Base-by-base conservation (phyloP, 2,888 invertebrate genomes). In the Xylota sylvarum region DNA sequence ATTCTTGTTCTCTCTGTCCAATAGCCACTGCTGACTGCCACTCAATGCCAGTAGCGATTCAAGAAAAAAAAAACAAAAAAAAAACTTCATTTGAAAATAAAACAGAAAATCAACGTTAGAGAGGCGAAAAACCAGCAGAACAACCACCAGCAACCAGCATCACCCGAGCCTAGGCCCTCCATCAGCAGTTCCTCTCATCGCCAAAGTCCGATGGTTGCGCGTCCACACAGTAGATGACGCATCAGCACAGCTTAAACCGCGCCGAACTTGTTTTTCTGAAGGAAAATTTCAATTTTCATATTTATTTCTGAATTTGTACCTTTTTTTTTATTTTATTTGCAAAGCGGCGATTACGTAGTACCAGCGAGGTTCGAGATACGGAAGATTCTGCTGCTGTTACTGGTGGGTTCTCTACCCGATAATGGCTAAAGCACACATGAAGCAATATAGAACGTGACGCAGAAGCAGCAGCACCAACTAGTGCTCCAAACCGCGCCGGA, bases 401-500 rank as follows among this genome's bases (percentile, higher is more conserved):
- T 40, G 35, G 5, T 37, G 60, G 60, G 35, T 32, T 55, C 30
- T 27, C 58, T 5, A 30, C 30, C 17, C 30, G 27, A 30, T 52
- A 52, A n/a, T 58, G 37, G 12, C 37, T 35, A 5, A 43, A 64
- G 14, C 7, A 62, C 55, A 30, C 35, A 52, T 52, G 55, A 70
- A 52, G 50, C 81, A 76, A 81, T 76, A 70, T 55, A 72, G 76
- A 85, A 76, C 76, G 81, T 77, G 85, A 85, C 76, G 81, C 60
- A 76, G 30, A 72, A 50, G 32, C 60, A 62, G 32, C 60, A 62
- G 23, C 69, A 69, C 69, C 32, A 23, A 23, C 23, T 58, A 19
- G 60, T 17, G 27, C 48, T 19, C 30, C 77, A 70, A 65, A 62
- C 56, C 30, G 40, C n/a, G 52, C 23, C 3, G 19, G n/a, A 30